Conservation (phyloP, 2,113 vertebrate species). For the Hippocampus barbouri region DNA sequence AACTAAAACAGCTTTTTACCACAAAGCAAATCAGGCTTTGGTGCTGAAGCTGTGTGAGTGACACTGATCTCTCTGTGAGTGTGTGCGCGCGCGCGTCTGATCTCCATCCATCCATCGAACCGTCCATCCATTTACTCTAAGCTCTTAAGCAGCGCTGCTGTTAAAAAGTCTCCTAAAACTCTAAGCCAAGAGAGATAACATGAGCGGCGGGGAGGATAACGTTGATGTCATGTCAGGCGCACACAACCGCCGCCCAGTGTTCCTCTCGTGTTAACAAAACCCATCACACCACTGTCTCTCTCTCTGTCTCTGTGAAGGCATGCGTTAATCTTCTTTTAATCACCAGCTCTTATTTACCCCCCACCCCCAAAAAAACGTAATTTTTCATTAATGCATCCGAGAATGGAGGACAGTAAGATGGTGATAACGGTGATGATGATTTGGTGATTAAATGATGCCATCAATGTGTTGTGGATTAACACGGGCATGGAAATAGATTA, state of each 20-base stretch:
- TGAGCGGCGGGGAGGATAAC: slow-evolving; percentile 67
- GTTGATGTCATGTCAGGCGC: slow-evolving; percentile 69
- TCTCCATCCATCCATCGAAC: slow-evolving; percentile 58
- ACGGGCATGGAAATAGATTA: slow-evolving; percentile 75
- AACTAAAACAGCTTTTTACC: slow-evolving; percentile 65
- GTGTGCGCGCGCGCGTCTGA: slow-evolving; percentile 24
- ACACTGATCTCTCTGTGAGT: slow-evolving; percentile 61
- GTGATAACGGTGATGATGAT: slow-evolving; percentile 58
- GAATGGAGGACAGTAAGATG: slow-evolving; percentile 38
- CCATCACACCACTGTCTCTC: slow-evolving; percentile 65
- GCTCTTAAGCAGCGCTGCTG: slow-evolving; percentile 68
- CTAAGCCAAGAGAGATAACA: slow-evolving; percentile 71
- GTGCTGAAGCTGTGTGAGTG: slow-evolving; percentile 55
- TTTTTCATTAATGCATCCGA: slow-evolving; percentile 61
- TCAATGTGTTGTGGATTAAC: slow-evolving; percentile 73
- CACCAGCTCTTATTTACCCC: slow-evolving; percentile 71
- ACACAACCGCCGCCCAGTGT: slow-evolving; percentile 69
- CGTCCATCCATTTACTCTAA: slow-evolving; percentile 72
- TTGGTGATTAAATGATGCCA: slow-evolving; percentile 77
- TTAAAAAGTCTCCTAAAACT: slow-evolving; percentile 73
- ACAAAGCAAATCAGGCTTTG: slow-evolving; percentile 70
- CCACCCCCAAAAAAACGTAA: slow-evolving; percentile 24
- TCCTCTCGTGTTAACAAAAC: slow-evolving; percentile 69
- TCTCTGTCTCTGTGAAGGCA: slow-evolving; percentile 60
- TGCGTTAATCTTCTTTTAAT: slow-evolving; percentile 73